A percentile compares a stretch with the other conserved stretches of the same genome.
Conservation (phyloP, 2,113 vertebrate genomes). For the Cyanoderma ruficeps region DNA sequence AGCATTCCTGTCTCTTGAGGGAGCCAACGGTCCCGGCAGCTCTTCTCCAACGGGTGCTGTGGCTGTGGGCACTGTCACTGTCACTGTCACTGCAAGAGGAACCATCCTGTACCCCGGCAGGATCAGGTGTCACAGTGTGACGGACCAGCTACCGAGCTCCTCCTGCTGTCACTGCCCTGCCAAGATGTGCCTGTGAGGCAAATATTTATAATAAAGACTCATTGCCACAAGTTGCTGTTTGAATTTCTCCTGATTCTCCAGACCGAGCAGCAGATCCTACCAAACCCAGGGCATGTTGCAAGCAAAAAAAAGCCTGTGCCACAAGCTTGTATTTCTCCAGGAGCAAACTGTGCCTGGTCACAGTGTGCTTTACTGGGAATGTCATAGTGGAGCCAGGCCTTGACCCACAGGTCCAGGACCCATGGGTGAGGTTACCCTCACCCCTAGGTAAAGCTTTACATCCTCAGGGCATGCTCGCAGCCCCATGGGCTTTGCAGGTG, state of each 20-base stretch:
- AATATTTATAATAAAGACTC: constrained; percentile 40
- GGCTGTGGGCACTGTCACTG: fast-evolving
- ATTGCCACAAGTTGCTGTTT: not conserved
- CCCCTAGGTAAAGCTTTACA: not conserved
- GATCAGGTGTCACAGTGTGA: not conserved
- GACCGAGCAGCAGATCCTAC: not conserved
- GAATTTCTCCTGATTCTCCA: not conserved
- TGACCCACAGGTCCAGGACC: not conserved
- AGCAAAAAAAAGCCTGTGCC: fast-evolving
- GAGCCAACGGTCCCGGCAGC: fast-evolving
- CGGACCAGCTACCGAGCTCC: fast-evolving
- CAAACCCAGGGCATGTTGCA: not conserved
- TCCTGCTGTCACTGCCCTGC: not conserved
- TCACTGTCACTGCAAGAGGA: fast-evolving
- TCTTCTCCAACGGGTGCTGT: not conserved
- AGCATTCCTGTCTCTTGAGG: fast-evolving
- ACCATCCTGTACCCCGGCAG: fast-evolving
- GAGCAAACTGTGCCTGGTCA: not conserved
- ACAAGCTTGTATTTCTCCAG: fast-evolving
- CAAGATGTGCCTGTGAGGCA: not conserved
- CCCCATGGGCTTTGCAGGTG: fast-evolving
- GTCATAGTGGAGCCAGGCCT: not conserved
- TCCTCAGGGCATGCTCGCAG: not conserved
- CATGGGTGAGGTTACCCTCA: not conserved
- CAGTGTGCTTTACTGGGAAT: not conserved